Base-by-base conservation (phyloP, 2,888 invertebrate genomes). In the Apodemia hepburni region DNA sequence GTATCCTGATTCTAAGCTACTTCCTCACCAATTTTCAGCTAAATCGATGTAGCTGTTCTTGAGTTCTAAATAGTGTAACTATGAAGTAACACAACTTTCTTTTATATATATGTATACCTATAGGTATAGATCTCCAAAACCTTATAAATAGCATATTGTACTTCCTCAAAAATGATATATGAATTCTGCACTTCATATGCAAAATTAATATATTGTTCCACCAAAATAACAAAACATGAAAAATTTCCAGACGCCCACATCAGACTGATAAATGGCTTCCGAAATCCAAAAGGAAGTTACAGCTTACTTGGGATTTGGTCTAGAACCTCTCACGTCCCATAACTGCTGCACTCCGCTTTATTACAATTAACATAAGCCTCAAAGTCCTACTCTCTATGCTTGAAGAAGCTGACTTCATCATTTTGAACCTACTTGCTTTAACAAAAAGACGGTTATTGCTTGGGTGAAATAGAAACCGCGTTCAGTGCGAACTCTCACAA, bases 251-350 rank as follows among this genome's bases (percentile, higher is more conserved):
- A 88, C 91, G 86, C 88, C 79, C 87, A 85, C 90, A 47, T 47
- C 90, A 90, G 89, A 91, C 92, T 92, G 92, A 92, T 92, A 92
- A 92, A 92, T 92, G 92, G 91, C 92, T 92, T 92, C 92, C 92
- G 90, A 92, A 92, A 92, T 92, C 92, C 92, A 91, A 92, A 92
- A 92, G 92, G 92, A 92, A 92, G 92, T 92, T 91, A 92, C 91
- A 92, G 92, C 92, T 92, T 92, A 92, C 86, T 88, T 81, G 89
- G 92, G 92, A 92, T 92, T 92, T 92, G 88, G 91, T 90, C 91
- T 90, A 90, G 91, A 91, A 89, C 90, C 91, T 91, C 91, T 90
- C 90, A 90, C 90, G 90, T 90, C 84, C 89, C 90, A 90, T 91
- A 91, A 91, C 90, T 90, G 90, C 88, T 88, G 91, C 90, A 91